These are phyloP conservation scores for Hystrix brachyura DNA, from an alignment of 2,113 vertebrate species.

Conservation along the genomic window DNA sequence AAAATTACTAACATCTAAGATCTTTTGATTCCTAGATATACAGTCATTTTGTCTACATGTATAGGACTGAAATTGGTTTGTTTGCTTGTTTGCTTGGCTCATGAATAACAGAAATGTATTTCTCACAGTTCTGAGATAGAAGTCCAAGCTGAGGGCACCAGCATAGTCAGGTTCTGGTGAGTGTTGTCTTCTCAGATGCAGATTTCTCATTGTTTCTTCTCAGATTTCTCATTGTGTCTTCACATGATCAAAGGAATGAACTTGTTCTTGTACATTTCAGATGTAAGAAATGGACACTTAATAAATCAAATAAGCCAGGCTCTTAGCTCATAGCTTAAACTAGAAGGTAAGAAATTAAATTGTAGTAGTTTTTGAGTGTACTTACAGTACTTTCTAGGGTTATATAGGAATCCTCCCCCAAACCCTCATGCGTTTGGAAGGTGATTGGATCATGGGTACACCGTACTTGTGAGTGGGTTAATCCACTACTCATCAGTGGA, in stretches of 20 bases:
- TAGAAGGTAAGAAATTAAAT: not conserved
- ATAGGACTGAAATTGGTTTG: not conserved
- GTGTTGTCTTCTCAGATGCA: not conserved
- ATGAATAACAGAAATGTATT: not conserved
- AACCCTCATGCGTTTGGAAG: not conserved
- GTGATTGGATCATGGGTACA: not conserved
- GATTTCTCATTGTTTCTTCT: not conserved
- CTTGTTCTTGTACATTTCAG: slow-evolving; percentile 23
- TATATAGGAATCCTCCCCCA: not conserved
- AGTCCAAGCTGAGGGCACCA: not conserved
- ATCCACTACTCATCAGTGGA: not conserved
- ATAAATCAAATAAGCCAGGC: not conserved
- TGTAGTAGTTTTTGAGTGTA: not conserved
- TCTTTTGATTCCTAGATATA: not conserved
- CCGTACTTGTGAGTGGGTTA: not conserved
- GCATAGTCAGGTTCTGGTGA: not conserved
- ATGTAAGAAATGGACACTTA: not conserved
- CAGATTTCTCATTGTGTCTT: not conserved
- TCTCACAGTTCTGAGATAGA: not conserved
- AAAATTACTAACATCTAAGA: not conserved
- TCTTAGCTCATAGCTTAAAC: not conserved
- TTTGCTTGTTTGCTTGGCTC: not conserved
- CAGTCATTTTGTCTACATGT: not conserved
- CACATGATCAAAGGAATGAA: not conserved
- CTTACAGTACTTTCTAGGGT: not conserved